phyloP scores from a whole-genome alignment of 1,140 invertebrate genomes.

The Frieseomelitta varia region DNA sequence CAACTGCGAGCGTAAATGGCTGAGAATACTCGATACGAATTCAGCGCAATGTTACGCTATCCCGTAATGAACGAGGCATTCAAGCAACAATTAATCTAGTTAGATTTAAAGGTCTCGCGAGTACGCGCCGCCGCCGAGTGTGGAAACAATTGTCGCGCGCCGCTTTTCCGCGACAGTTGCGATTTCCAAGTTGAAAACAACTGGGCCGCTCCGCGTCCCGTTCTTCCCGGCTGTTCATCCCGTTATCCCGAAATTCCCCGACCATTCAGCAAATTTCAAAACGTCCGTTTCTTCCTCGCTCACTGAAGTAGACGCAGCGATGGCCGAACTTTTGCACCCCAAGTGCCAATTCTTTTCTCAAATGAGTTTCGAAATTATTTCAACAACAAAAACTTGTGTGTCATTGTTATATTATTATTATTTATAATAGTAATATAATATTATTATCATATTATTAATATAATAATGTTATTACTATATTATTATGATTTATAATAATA shows the following conservation, averaged over 20 bases:
- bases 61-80: slow-evolving; percentile 53
- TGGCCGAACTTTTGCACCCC: no score
- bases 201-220: background rate
- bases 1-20: slow-evolving; percentile 32
- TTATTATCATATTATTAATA: no score
- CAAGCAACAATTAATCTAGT: slow-evolving; percentile 62
- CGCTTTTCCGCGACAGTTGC: slow-evolving; percentile 35
- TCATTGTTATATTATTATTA: no score
- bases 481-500: no score
- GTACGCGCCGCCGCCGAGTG: slow-evolving; percentile 13
- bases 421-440: no score
- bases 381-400: no score
- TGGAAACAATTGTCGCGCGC: slow-evolving; percentile 33
- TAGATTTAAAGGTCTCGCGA: slow-evolving; percentile 61
- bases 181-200: slow-evolving; percentile 21
- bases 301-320: no score
- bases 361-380: no score
- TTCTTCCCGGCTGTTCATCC: background rate
- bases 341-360: no score
- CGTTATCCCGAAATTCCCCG: background rate
- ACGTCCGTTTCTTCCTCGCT: background rate
- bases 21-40: slow-evolving; percentile 57
- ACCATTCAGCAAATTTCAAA: background rate
- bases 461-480: no score
- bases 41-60: slow-evolving; percentile 42